Evolutionary conservation across 2,113 vertebrate genomes (phyloP).

Genomic region (Nicator chloris): DNA sequence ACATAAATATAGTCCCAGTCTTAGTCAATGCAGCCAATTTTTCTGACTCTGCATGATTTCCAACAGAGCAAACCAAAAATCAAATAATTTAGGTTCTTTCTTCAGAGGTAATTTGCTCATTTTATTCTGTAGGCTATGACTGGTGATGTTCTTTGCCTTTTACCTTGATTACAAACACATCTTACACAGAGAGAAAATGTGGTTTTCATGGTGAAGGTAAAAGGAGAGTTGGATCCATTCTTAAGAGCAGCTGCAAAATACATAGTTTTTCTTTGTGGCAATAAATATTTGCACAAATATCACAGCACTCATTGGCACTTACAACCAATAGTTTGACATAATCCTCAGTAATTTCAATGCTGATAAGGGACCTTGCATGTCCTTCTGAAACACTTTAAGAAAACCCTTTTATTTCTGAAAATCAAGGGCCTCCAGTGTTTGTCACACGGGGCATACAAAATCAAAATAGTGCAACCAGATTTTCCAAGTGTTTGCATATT

Average conservation of each 20-base stretch:
- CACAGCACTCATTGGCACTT: not conserved
- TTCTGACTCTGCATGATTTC: not conserved
- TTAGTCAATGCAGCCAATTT: not conserved
- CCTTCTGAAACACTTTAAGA: not conserved
- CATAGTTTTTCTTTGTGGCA: not conserved
- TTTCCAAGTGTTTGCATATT: not conserved
- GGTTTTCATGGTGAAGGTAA: not conserved
- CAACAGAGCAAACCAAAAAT: not conserved
- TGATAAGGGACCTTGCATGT: not conserved
- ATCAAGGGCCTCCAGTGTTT: not conserved
- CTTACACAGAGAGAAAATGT: not conserved
- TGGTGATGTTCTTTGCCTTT: not conserved
- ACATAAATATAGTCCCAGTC: not conserved
- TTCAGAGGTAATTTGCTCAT: not conserved
- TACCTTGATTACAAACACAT: not conserved
- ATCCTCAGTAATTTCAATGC: not conserved
- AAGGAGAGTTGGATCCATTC: not conserved
- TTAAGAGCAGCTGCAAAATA: not conserved
- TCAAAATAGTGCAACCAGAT: not conserved
- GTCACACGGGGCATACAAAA: not conserved
- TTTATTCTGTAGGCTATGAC: not conserved
- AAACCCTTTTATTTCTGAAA: not conserved
- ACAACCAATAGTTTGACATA: not conserved
- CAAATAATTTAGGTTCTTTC: not conserved
- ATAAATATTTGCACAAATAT: not conserved